Conservation (phyloP, 2,888 invertebrate species). For the Acholoe squamosa region DNA sequence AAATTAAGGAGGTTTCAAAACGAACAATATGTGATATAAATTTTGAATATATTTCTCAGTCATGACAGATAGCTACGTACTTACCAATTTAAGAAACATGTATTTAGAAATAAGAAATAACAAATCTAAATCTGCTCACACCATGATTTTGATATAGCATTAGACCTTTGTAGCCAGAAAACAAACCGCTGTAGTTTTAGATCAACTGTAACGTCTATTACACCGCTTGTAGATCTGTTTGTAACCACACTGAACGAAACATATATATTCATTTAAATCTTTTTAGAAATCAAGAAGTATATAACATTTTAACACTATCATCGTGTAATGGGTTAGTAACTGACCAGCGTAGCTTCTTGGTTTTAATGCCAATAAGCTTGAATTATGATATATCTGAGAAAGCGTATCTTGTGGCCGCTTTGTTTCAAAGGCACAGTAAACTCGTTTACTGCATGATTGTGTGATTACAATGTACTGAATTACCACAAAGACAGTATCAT, state of each 20-base stretch:
- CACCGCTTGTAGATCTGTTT: conserved; percentile 34
- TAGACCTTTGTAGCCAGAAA: neutral
- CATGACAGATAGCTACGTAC: neutral
- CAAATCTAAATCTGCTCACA: neutral
- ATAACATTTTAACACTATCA: neutral
- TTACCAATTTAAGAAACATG: neutral
- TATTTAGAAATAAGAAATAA: neutral
- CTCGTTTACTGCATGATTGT: no score
- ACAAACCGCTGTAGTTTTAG: conserved; percentile 6
- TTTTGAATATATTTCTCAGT: neutral
- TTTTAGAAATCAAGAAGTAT: neutral
- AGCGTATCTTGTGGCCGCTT: no score
- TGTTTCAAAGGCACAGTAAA: no score
- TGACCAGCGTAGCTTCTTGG: no score
- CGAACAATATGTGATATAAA: neutral
- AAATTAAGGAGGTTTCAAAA: neutral
- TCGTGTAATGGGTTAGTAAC: no score
- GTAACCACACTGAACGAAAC: conserved; percentile 1
- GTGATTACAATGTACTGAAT: no score
- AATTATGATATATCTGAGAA: no score
- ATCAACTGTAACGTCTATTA: neutral
- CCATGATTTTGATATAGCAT: conserved; percentile 1
- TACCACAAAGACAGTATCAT: no score
- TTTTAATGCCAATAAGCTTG: no score
- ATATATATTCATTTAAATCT: neutral